Evolutionary conservation across 2,797 vertebrate species (phyloP), one percentile per base, ranked within the genome.

Genomic region (Sciaenops ocellatus): DNA sequence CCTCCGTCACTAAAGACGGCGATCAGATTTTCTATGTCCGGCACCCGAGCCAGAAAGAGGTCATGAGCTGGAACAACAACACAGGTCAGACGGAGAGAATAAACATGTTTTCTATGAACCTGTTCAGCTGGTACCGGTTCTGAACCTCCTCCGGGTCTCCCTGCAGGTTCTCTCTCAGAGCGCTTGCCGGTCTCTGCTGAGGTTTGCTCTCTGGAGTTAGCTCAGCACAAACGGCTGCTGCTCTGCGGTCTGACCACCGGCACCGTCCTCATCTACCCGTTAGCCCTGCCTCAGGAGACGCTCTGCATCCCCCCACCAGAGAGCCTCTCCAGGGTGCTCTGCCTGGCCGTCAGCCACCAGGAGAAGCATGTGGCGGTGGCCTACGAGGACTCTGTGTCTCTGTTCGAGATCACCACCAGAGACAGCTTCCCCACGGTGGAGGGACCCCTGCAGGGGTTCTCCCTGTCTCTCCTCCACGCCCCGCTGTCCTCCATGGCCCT

Each of bases 281-380:
- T 96, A 57, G 87, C 87, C 0, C 89, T 94, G 24, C 90, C 87
- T 38, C 93, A 94, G 70, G 96, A 97, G 2, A 95, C 93, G 0
- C 81, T 95, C 16, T 94, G 94, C 80, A 94, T 96, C 61, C 96
- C 96, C 1, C 97, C 96, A 0, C 95, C 96, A 0, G 94, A 97
- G 87, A 90, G 89, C 78, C 92, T 87, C 8, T 92, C 90, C 38
- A 48, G 87, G 1, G 79, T 95, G 66, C 91, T 82, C 1, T 76
- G 91, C 79, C 82, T 90, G 76, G 93, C 94, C 0, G 17, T 94
- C 55, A 91, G 90, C 76, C 78, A 90, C 63, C 65, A 69, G 0
- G 96, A 97, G 89, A 91, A 91, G 44, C 91, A 79, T 44, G 2
- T 97, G 70, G 96, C 87, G 0, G 82, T 86, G 17, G 96, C 95